A percentile compares a stretch with the other conserved stretches of the same genome.
Evolutionary conservation across 2,888 invertebrate genomes (phyloP).

Genomic region (Andrena haemorrhoa): DNA sequence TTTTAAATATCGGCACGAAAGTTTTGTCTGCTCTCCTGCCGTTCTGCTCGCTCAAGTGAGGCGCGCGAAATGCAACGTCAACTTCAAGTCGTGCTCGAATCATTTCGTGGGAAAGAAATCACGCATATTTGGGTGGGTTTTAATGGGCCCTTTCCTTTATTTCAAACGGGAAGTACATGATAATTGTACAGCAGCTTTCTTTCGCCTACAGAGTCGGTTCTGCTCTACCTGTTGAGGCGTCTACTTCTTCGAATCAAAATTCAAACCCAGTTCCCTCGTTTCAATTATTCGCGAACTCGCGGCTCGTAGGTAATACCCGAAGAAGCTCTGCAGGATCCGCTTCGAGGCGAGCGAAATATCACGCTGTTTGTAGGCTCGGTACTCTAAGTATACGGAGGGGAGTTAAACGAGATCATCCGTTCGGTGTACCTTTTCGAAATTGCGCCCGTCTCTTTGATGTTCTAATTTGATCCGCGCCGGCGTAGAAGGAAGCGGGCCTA

Average conservation of each 20-base stretch:
- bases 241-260: neutral
- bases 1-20: constrained; percentile 13
- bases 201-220: too few species aligned
- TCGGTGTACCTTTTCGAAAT: constrained; percentile 51
- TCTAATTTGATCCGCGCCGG: constrained; percentile 46
- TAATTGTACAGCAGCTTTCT: too few species aligned
- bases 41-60: neutral
- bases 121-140: too few species aligned
- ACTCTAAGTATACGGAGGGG: constrained; percentile 5
- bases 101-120: too few species aligned
- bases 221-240: neutral
- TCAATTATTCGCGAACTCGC: neutral
- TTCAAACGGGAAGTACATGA: too few species aligned
- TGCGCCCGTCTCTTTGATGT: constrained; percentile 50
- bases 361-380: constrained; percentile 8
- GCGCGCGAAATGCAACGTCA: too few species aligned
- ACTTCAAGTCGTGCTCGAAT: too few species aligned
- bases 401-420: constrained; percentile 41
- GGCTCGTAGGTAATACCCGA: too few species aligned
- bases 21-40: too few species aligned
- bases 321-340: neutral
- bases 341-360: neutral
- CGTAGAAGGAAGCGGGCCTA: constrained; percentile 50
- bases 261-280: neutral
- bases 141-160: too few species aligned